phyloP scores from a whole-genome alignment of 2,797 vertebrate genomes.

The Agapornis canus region DNA sequence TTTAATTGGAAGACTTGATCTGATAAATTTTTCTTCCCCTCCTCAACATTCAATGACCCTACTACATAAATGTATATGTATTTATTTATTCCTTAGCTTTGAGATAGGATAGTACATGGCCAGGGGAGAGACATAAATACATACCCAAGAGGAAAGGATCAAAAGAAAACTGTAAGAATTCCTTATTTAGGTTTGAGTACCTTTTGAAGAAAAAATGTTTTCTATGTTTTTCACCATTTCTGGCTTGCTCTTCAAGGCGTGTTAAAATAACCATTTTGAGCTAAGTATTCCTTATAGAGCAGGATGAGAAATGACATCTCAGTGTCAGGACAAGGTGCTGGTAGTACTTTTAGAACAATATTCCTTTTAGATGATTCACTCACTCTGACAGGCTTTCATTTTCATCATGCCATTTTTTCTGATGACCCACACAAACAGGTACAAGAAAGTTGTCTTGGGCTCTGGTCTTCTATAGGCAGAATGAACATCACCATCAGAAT shows the following conservation, averaged over 20 bases:
- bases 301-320: background rate
- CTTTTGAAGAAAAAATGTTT: background rate
- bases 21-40: background rate
- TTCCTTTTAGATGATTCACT: background rate
- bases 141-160: background rate
- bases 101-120: background rate
- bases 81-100: conserved; percentile 2
- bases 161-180: background rate
- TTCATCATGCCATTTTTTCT: background rate
- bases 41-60: background rate
- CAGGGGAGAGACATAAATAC: background rate
- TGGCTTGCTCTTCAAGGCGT: background rate
- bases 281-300: background rate
- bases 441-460: background rate
- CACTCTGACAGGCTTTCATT: background rate
- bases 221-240: background rate
- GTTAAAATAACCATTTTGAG: background rate
- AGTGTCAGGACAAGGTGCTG: background rate
- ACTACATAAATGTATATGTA: background rate
- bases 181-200: background rate
- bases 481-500: background rate
- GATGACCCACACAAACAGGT: background rate
- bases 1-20: background rate
- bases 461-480: background rate
- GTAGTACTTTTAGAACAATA: background rate